Conservation (phyloP, 2,888 invertebrate genomes). For the Dynastes grantii region DNA sequence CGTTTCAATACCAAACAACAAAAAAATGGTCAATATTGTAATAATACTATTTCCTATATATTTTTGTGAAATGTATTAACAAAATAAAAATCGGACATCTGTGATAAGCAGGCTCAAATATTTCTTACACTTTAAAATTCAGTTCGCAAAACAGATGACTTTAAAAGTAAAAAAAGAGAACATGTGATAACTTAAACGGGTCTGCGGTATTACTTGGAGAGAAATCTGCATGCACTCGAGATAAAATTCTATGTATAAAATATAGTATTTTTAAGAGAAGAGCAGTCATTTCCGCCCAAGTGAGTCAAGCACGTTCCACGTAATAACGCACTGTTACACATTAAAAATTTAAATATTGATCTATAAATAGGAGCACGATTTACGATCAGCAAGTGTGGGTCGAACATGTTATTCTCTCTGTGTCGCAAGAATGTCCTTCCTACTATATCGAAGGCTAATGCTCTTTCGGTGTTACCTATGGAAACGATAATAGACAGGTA, state of each 20-base stretch:
- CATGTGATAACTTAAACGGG: slow-evolving; percentile 7
- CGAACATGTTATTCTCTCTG: not conserved
- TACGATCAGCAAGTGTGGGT: not conserved
- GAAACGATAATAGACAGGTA: no score
- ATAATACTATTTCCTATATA: no score
- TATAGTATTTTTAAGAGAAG: slow-evolving; percentile 16
- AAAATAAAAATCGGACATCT: no score
- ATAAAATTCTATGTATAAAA: slow-evolving; percentile 20
- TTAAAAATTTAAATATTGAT: slow-evolving; percentile 37
- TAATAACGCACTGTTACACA: slow-evolving; percentile 22
- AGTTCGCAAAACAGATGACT: not conserved
- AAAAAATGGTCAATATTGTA: no score
- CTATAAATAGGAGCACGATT: slow-evolving; percentile 38
- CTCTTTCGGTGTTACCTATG: no score
- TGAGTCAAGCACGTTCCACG: slow-evolving; percentile 40
- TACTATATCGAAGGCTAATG: no score
- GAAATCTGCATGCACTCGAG: slow-evolving; percentile 25
- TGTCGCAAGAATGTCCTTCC: not conserved
- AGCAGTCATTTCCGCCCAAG: slow-evolving; percentile 32
- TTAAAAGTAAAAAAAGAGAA: not conserved
- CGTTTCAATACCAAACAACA: no score
- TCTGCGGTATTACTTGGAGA: slow-evolving; percentile 21
- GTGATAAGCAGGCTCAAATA: no score
- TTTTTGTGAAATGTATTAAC: no score
- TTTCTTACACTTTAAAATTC: no score